phyloP scores from a whole-genome alignment of 1,140 invertebrate species.

The Pristionchus pacificus region DNA sequence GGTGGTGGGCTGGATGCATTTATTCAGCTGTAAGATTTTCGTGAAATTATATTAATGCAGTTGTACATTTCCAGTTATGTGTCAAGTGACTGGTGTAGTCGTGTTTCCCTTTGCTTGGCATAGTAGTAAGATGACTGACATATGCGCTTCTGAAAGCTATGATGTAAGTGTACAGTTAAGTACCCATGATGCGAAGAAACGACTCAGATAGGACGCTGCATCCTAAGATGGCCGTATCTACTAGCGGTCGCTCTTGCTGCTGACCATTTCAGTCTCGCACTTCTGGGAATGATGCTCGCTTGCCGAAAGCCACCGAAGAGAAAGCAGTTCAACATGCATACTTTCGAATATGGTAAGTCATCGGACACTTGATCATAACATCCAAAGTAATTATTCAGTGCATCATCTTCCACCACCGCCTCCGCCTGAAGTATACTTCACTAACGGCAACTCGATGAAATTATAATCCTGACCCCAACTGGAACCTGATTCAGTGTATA shows the following conservation, averaged over 20 bases:
- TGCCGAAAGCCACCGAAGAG: constrained; percentile 68
- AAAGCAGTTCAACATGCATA: background rate
- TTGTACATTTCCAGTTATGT: constrained; percentile 72
- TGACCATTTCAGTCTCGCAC: constrained; percentile 80
- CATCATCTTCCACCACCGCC: background rate
- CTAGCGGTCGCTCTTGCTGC: constrained; percentile 84
- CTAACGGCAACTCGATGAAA: background rate
- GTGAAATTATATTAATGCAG: background rate
- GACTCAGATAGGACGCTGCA: constrained; percentile 75
- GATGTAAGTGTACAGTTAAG: background rate
- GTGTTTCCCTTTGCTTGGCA: constrained; percentile 92
- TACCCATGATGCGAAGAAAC: too few species aligned
- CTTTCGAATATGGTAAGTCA: background rate
- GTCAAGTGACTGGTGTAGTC: constrained; percentile 76
- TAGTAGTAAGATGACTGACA: constrained; percentile 72
- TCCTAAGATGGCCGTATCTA: constrained; percentile 88
- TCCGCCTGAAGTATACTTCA: background rate
- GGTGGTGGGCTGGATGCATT: constrained; percentile 33
- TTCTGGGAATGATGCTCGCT: constrained; percentile 84
- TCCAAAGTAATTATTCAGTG: background rate
- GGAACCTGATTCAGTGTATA: too few species aligned
- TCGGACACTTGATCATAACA: constrained; percentile 10
- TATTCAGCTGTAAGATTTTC: constrained; percentile 31
- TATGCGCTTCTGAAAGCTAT: constrained; percentile 73
- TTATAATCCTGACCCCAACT: too few species aligned